These are phyloP conservation scores for Mus musculus DNA, from an alignment of 2,113 vertebrate genomes.

Conservation along the genomic window GRCm39 chr10:113503001-113503500, in stretches of 20 bases:
- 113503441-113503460: background rate
- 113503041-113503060: too few relatives aligned
- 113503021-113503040: too few relatives aligned
- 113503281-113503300: background rate
- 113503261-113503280: background rate
- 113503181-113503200: too few relatives aligned
- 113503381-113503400: background rate
- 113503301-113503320: background rate
- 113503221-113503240: too few relatives aligned
- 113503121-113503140: background rate
- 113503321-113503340: background rate
- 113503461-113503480: background rate
- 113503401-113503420: background rate
- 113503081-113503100: background rate
- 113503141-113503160: background rate
- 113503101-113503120: background rate
- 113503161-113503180: background rate
- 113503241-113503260: background rate
- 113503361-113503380: background rate
- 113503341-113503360: background rate
- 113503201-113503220: too few relatives aligned
- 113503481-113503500: background rate
- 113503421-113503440: background rate
- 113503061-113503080: too few relatives aligned
- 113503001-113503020: too few relatives aligned